Conservation (phyloP, 2,113 vertebrate genomes). For the Oxyruncus cristatus region DNA sequence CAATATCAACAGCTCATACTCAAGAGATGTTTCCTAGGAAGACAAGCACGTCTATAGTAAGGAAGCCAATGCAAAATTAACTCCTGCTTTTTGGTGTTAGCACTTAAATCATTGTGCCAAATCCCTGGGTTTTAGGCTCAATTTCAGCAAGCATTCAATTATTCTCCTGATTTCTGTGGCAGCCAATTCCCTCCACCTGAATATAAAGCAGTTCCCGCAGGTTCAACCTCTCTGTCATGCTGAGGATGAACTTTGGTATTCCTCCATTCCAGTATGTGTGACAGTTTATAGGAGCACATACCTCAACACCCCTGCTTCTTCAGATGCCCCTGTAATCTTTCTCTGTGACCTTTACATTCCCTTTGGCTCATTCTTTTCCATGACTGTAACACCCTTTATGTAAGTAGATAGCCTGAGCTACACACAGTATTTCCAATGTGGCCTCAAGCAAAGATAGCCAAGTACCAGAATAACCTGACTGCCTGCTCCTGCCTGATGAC, state of each 20-base stretch:
- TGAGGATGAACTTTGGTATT: background rate
- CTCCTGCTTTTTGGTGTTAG: background rate
- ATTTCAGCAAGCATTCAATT: background rate
- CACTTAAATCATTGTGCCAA: background rate
- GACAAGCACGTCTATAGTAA: background rate
- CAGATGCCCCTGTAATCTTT: background rate
- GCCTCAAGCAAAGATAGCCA: background rate
- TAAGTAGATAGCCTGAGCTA: background rate
- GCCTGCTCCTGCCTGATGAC: fast-evolving
- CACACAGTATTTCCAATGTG: background rate
- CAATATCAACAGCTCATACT: background rate
- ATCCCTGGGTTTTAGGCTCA: background rate
- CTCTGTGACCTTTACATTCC: background rate
- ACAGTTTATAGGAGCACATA: background rate
- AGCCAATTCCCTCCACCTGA: background rate
- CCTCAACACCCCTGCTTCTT: background rate
- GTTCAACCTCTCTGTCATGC: background rate
- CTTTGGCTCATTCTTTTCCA: background rate
- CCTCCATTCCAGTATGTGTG: fast-evolving
- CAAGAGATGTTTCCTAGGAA: background rate
- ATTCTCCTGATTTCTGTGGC: background rate
- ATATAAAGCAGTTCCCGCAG: background rate
- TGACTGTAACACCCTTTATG: background rate
- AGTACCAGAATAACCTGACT: background rate
- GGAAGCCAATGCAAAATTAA: background rate